Evolutionary conservation across 1,140 invertebrate species (phyloP).

Genomic region (Drosophila pandora): DNA sequence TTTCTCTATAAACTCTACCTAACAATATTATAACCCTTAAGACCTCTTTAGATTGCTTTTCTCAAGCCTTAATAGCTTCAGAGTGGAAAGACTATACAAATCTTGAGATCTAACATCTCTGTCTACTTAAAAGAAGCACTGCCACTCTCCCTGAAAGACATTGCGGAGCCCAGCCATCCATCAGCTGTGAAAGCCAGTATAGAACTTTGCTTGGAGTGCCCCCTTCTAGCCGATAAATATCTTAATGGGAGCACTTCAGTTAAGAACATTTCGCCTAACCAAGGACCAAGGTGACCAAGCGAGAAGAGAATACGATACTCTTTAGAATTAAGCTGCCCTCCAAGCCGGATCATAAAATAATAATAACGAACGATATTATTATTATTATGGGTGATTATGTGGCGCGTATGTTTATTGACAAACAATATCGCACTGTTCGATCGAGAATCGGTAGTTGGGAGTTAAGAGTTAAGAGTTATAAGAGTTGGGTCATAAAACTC

Average conservation of each 20-base stretch:
- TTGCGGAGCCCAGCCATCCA: constrained; percentile 15
- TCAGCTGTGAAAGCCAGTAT: constrained; percentile 26
- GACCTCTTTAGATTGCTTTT: too few species aligned
- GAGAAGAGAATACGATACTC: background rate
- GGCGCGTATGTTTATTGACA: constrained; percentile 80
- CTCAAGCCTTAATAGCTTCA: background rate
- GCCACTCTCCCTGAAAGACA: background rate
- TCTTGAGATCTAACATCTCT: background rate
- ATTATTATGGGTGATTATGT: constrained; percentile 62
- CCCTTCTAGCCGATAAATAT: constrained; percentile 30
- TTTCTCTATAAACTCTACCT: too few species aligned
- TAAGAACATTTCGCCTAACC: constrained; percentile 23
- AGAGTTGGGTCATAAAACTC: constrained; percentile 58
- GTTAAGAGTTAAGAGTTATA: background rate
- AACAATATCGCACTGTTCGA: constrained; percentile 53
- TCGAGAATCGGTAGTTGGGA: constrained; percentile 18
- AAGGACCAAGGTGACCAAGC: constrained; percentile 17
- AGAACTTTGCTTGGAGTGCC: constrained; percentile 30
- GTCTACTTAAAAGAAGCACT: background rate
- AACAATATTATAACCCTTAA: too few species aligned
- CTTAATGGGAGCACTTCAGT: constrained; percentile 30
- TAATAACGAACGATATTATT: constrained; percentile 63
- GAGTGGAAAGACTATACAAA: too few species aligned
- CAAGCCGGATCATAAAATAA: constrained; percentile 41
- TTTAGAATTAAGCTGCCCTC: background rate